Conservation (phyloP, 2,888 invertebrate genomes). For the Amphipoea oculea region DNA sequence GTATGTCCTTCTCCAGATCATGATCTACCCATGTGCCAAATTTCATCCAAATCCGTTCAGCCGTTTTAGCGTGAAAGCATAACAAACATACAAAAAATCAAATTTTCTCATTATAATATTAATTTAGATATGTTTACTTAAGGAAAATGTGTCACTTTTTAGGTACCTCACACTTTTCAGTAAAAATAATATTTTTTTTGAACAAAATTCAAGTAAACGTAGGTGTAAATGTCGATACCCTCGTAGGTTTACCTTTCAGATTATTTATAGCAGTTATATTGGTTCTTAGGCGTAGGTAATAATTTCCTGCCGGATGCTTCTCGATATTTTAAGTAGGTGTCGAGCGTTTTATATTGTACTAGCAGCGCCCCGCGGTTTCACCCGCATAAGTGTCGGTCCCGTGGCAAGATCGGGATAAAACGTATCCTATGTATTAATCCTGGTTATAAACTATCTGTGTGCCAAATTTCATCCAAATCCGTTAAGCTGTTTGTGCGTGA, state of each 20-base stretch:
- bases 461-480: no score
- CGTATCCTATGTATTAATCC: no score
- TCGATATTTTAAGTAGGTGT: not conserved
- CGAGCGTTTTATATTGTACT: not conserved
- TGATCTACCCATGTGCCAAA: not conserved
- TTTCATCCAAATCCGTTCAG: not conserved
- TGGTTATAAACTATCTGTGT: no score
- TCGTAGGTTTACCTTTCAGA: not conserved
- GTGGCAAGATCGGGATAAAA: no score
- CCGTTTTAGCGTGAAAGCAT: not conserved
- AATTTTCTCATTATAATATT: not conserved
- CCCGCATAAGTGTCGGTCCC: no score
- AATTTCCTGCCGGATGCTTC: not conserved
- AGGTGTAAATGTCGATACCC: not conserved
- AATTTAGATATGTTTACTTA: not conserved
- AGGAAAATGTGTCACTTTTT: not conserved
- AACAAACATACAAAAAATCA: not conserved
- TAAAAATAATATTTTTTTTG: not conserved
- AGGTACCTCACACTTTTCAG: not conserved
- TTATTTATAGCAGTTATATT: conserved; percentile 9
- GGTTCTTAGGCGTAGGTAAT: not conserved
- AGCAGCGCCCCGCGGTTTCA: no score
- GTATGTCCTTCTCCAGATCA: no score
- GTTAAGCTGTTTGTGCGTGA: no score
- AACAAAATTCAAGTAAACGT: not conserved